Evolutionary conservation across 2,888 invertebrate species (phyloP).

Genomic region (Bruchidius siliquastri): DNA sequence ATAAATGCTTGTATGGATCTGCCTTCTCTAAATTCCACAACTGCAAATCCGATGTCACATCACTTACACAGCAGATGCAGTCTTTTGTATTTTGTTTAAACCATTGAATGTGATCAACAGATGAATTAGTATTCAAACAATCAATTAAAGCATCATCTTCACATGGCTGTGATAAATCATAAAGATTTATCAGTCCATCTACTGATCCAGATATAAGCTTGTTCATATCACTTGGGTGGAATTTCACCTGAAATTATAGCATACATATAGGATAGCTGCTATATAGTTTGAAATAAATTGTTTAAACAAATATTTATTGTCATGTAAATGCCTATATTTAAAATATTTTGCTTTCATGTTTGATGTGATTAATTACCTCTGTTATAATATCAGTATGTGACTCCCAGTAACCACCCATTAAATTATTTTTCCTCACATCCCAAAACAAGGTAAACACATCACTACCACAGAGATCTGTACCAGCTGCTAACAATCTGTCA

Average conservation of each 20-base stretch:
- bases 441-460: constrained; percentile 77
- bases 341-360: too few species aligned
- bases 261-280: too few species aligned
- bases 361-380: constrained; percentile 47
- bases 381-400: constrained; percentile 80
- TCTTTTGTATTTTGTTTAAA: constrained; percentile 45
- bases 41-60: constrained; percentile 62
- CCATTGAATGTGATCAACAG: constrained; percentile 64
- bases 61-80: constrained; percentile 63
- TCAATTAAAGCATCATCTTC: constrained; percentile 79
- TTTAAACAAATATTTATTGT: too few species aligned
- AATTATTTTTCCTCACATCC: constrained; percentile 62
- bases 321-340: too few species aligned
- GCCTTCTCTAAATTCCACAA: constrained; percentile 64
- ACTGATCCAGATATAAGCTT: constrained; percentile 69
- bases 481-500: constrained; percentile 67
- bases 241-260: constrained; percentile 54
- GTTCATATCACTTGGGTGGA: constrained; percentile 65
- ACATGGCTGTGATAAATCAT: constrained; percentile 63
- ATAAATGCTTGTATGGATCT: constrained; percentile 55
- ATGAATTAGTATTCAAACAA: constrained; percentile 74
- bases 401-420: constrained; percentile 78
- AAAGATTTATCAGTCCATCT: constrained; percentile 83
- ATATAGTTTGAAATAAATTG: too few species aligned
- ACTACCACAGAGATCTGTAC: constrained; percentile 64